Conservation (phyloP, 2,113 vertebrate species). For the Blennius ocellaris region DNA sequence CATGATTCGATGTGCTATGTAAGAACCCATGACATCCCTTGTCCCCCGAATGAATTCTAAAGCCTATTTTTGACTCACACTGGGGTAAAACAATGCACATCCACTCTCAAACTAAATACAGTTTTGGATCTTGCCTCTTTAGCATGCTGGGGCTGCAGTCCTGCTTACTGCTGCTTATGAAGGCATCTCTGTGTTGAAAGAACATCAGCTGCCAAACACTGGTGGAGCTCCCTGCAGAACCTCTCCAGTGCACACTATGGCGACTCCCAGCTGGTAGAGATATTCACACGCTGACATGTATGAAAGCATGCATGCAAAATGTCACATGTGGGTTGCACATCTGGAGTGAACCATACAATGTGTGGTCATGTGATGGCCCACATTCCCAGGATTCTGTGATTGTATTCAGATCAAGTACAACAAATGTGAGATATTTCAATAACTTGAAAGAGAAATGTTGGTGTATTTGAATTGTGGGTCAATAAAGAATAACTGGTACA, state of each 20-base stretch:
- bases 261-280: slow-evolving; percentile 1
- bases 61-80: slow-evolving; percentile 16
- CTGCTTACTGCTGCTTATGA: slow-evolving; percentile 36
- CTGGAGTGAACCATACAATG: slow-evolving; percentile 28
- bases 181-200: slow-evolving; percentile 35
- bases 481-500: slow-evolving; percentile 18
- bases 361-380: slow-evolving; percentile 35
- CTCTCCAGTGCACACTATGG: slow-evolving; percentile 1
- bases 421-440: slow-evolving; percentile 19
- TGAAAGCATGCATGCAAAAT: slow-evolving; percentile 7
- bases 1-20: background rate
- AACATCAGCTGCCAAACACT: slow-evolving; percentile 48
- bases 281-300: slow-evolving; percentile 20
- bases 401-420: slow-evolving; percentile 6
- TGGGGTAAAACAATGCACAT: background rate
- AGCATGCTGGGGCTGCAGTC: no score
- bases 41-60: background rate
- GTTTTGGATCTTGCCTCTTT: slow-evolving; percentile 36
- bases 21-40: background rate
- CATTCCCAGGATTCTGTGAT: slow-evolving; percentile 33
- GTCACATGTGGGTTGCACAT: slow-evolving; percentile 1
- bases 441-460: slow-evolving; percentile 1
- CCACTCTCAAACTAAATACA: slow-evolving; percentile 10
- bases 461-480: slow-evolving; percentile 18
- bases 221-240: background rate